Conservation (phyloP, 2,113 vertebrate genomes). For the Chrysemys picta region DNA sequence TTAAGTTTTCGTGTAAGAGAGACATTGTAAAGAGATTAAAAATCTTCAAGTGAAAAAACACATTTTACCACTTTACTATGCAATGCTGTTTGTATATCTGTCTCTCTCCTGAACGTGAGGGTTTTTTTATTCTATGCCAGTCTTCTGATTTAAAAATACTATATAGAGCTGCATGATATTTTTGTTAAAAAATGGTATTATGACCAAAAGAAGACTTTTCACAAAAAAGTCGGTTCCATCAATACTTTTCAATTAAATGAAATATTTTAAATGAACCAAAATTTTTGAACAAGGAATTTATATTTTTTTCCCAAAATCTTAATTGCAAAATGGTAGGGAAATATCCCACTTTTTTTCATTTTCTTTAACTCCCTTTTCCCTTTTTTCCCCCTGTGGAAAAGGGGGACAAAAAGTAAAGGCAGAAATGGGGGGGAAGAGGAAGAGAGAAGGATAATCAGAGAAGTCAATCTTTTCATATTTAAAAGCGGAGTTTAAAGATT, state of each 20-base stretch:
- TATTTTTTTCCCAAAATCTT: neutral
- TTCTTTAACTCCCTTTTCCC: neutral
- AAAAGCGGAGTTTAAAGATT: neutral
- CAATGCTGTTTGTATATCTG: neutral
- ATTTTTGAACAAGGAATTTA: neutral
- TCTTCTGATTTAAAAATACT: too few species aligned
- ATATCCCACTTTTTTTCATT: neutral
- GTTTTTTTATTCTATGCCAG: neutral
- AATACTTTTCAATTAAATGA: neutral
- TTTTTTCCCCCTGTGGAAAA: neutral
- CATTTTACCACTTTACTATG: neutral
- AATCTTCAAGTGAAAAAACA: neutral
- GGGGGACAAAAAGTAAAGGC: neutral
- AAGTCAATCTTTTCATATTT: slow-evolving; percentile 11
- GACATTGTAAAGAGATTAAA: slow-evolving; percentile 28
- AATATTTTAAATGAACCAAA: neutral
- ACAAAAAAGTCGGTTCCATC: neutral
- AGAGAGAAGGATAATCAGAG: neutral
- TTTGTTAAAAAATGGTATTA: neutral
- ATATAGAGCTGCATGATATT: neutral
- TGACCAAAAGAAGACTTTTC: neutral
- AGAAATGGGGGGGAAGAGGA: neutral
- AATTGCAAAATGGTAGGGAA: neutral
- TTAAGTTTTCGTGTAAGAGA: slow-evolving; percentile 19
- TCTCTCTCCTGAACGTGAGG: neutral